Evolutionary conservation across 2,113 vertebrate species (phyloP).

Genomic region (Entosphenus tridentatus): DNA sequence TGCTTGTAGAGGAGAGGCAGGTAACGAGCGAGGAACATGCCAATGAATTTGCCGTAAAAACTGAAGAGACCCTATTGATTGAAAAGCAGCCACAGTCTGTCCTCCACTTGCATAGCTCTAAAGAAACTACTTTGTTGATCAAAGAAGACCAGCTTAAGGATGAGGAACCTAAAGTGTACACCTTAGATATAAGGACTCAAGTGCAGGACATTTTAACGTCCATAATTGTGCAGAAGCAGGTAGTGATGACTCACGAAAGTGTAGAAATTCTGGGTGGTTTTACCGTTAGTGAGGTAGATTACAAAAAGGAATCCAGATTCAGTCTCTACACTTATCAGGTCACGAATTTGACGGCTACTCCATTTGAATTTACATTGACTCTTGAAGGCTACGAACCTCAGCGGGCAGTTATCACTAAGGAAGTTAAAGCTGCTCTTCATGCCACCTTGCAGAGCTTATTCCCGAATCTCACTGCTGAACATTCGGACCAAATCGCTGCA

Average conservation of each 20-base stretch:
- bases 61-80: constrained; percentile 11
- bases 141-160: constrained; percentile 31
- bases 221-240: constrained; percentile 31
- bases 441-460: constrained; percentile 23
- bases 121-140: constrained; percentile 18
- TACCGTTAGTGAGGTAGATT: constrained; percentile 25
- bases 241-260: constrained; percentile 31
- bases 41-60: constrained; percentile 13
- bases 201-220: constrained; percentile 31
- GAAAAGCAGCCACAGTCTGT: constrained; percentile 19
- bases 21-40: constrained; percentile 24
- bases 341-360: constrained; percentile 21
- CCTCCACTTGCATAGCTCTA: constrained; percentile 20
- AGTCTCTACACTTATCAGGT: constrained; percentile 32
- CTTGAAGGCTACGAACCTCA: constrained; percentile 38
- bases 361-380: constrained; percentile 32
- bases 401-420: constrained; percentile 28
- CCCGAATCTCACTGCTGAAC: too few species aligned
- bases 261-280: constrained; percentile 24
- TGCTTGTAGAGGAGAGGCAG: constrained; percentile 35
- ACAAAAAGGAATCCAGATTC: constrained; percentile 25
- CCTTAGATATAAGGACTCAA: constrained; percentile 27
- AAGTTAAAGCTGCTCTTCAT: constrained; percentile 34
- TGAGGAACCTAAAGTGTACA: constrained; percentile 20
- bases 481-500: too few species aligned